Percentiles rank a stretch among this genome's conserved stretches.
Conservation (phyloP, 2,113 vertebrate species). For the Datnioides undecimradiatus region DNA sequence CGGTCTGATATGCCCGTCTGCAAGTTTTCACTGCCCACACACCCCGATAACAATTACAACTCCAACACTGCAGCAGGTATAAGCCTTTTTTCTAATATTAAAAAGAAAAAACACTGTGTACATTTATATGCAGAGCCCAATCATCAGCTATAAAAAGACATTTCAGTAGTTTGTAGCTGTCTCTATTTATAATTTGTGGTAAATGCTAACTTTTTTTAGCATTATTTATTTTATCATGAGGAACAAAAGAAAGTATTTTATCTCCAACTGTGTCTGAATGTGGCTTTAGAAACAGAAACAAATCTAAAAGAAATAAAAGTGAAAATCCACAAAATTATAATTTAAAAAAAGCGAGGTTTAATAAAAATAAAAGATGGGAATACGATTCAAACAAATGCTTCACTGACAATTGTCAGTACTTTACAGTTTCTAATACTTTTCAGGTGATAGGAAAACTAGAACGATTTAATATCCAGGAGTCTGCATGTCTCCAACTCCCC, state of each 20-base stretch:
- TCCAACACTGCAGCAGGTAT: too few relatives aligned
- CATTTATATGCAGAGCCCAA: not conserved
- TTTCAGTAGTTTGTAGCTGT: not conserved
- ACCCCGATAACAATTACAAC: not conserved
- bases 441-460: not conserved
- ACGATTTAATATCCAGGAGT: not conserved
- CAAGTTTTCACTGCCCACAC: not conserved
- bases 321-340: not conserved
- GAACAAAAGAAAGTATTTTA: not conserved
- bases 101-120: too few relatives aligned
- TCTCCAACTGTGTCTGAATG: constrained; percentile 4
- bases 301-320: not conserved
- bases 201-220: too few relatives aligned
- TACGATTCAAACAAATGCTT: not conserved
- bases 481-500: not conserved
- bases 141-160: not conserved
- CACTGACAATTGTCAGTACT: not conserved
- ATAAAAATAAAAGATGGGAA: not conserved
- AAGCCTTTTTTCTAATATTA: too few relatives aligned
- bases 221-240: not conserved
- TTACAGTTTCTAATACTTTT: not conserved
- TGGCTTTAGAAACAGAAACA: not conserved
- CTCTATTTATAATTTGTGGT: not conserved
- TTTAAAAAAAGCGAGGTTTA: not conserved
- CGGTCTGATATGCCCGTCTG: not conserved